Evolutionary conservation across 2,888 invertebrate genomes (phyloP).

Genomic region (Bunonema sp.): DNA sequence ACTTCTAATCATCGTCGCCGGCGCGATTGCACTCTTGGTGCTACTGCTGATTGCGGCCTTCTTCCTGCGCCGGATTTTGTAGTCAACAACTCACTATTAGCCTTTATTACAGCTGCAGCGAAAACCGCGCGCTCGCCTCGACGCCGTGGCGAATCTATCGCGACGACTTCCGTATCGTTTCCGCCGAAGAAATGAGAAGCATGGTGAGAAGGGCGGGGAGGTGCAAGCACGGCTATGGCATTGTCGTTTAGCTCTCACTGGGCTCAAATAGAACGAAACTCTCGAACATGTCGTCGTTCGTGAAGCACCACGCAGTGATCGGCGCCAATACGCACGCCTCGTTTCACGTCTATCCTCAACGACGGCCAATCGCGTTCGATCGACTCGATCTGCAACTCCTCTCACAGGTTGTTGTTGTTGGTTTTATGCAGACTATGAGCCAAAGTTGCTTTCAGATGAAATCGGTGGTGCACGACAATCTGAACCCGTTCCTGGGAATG

Average conservation of each 20-base stretch:
- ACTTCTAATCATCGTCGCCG: slow-evolving; percentile 16
- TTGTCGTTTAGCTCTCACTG: slow-evolving; percentile 21
- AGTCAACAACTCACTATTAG: too few species aligned
- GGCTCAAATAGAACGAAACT: slow-evolving; percentile 34
- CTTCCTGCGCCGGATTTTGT: too few species aligned
- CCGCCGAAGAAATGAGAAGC: slow-evolving; percentile 39
- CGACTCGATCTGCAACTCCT: slow-evolving; percentile 25
- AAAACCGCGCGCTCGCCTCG: slow-evolving; percentile 28
- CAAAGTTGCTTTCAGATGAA: slow-evolving; percentile 53
- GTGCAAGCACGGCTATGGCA: not conserved
- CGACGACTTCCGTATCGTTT: slow-evolving; percentile 34
- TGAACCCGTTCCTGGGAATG: slow-evolving; percentile 82
- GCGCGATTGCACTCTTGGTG: slow-evolving; percentile 1
- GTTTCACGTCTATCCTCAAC: slow-evolving; percentile 36
- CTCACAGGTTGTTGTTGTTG: slow-evolving; percentile 6
- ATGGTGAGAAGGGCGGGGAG: slow-evolving; percentile 13
- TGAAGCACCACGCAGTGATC: slow-evolving; percentile 36
- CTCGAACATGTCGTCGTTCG: slow-evolving; percentile 36
- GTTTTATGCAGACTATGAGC: not conserved
- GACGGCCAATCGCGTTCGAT: slow-evolving; percentile 28
- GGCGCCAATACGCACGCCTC: slow-evolving; percentile 40
- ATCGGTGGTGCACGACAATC: slow-evolving; percentile 82
- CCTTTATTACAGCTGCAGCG: too few species aligned
- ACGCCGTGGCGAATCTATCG: slow-evolving; percentile 35
- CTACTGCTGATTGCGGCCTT: slow-evolving; percentile 10